These are phyloP conservation scores for Lapara coniferarum DNA, from an alignment of 2,888 invertebrate species.

Conservation along the genomic window DNA sequence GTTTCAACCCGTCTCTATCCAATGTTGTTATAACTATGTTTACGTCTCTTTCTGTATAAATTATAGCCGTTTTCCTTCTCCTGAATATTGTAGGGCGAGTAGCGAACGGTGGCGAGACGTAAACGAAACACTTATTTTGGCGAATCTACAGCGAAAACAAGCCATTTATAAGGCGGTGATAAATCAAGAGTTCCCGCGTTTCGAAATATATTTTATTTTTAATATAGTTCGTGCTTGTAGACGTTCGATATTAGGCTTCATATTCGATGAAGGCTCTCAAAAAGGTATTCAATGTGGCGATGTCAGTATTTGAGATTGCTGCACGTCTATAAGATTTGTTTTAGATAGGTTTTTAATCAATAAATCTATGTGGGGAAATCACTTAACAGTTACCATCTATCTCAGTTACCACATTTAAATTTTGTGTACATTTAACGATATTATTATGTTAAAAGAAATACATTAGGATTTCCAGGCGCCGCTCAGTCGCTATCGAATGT, in stretches of 20 bases:
- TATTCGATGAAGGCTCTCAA: not conserved
- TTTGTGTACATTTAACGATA: too few relatives aligned
- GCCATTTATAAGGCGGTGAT: constrained; percentile 66
- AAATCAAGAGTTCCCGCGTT: constrained; percentile 57
- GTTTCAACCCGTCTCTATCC: constrained; percentile 46
- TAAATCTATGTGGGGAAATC: too few relatives aligned
- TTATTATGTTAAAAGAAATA: too few relatives aligned
- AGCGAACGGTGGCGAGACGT: constrained; percentile 56
- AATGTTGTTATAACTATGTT: constrained; percentile 40
- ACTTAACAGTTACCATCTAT: too few relatives aligned
- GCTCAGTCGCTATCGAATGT: too few relatives aligned
- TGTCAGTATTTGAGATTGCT: too few relatives aligned
- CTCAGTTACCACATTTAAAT: too few relatives aligned
- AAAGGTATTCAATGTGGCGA: too few relatives aligned
- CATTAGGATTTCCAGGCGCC: too few relatives aligned
- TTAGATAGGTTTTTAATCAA: too few relatives aligned
- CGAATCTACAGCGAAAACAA: constrained; percentile 71
- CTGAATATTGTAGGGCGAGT: constrained; percentile 61
- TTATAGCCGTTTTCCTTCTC: constrained; percentile 72
- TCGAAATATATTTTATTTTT: constrained; percentile 34
- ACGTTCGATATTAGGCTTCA: not conserved
- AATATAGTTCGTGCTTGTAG: constrained; percentile 13
- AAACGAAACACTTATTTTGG: constrained; percentile 71
- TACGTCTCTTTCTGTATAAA: constrained; percentile 59
- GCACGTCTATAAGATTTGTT: too few relatives aligned